phyloP scores from a whole-genome alignment of 2,888 invertebrate genomes.

The Ischnus inquisitorius region DNA sequence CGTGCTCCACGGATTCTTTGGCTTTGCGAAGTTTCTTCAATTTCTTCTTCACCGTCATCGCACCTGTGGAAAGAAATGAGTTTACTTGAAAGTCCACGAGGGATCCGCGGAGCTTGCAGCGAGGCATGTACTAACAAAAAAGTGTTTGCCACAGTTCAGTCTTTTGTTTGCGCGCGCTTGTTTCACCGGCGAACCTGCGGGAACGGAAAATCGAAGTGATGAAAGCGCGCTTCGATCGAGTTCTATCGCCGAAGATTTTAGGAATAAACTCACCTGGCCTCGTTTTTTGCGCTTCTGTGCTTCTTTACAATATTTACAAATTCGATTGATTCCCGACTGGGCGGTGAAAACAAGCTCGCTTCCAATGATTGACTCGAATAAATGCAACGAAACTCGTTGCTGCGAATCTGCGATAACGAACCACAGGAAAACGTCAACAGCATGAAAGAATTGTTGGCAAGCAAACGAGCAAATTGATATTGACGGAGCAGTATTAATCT shows the following conservation, averaged over 20 bases:
- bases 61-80: slow-evolving; percentile 71
- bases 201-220: slow-evolving; percentile 21
- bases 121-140: slow-evolving; percentile 74
- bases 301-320: slow-evolving; percentile 76
- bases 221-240: slow-evolving; percentile 50
- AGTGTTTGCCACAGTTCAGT: slow-evolving; percentile 78
- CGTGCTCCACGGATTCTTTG: slow-evolving; percentile 61
- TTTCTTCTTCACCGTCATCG: slow-evolving; percentile 79
- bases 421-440: neutral
- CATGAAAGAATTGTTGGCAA: neutral
- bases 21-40: slow-evolving; percentile 74
- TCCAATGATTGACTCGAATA: slow-evolving; percentile 63
- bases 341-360: slow-evolving; percentile 74
- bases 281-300: slow-evolving; percentile 72
- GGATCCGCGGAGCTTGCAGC: slow-evolving; percentile 20
- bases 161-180: slow-evolving; percentile 69
- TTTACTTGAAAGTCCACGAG: slow-evolving; percentile 8
- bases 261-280: slow-evolving; percentile 61
- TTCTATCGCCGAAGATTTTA: neutral
- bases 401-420: slow-evolving; percentile 51
- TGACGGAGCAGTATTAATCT: no score
- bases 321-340: slow-evolving; percentile 76
- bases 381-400: slow-evolving; percentile 58
- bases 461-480: neutral
- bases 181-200: slow-evolving; percentile 32